Evolutionary conservation across 2,888 invertebrate genomes (phyloP).

Genomic region (Parochlus steinenii): DNA sequence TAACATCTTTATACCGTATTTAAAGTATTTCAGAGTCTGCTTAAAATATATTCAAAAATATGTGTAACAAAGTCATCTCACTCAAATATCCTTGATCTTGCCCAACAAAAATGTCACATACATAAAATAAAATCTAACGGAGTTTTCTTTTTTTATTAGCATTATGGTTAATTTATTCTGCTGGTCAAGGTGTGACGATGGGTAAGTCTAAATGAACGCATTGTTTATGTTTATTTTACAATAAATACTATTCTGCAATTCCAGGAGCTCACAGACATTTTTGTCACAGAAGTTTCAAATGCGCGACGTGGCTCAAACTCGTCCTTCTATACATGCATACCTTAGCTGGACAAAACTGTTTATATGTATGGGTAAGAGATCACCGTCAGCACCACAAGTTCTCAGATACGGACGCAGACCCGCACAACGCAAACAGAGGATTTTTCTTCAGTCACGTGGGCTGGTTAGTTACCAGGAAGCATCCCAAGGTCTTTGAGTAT

Average conservation of each 20-base stretch:
- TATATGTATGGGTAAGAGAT: constrained; percentile 63
- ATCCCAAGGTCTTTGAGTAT: constrained; percentile 61
- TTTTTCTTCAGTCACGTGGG: constrained; percentile 82
- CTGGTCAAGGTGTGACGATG: constrained; percentile 50
- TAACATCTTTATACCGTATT: too few species aligned
- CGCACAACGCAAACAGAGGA: constrained; percentile 62
- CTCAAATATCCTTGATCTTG: too few species aligned
- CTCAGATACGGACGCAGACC: constrained; percentile 55
- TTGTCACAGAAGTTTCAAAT: constrained; percentile 65
- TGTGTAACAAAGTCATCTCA: too few species aligned
- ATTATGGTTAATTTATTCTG: constrained; percentile 19
- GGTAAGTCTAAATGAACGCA: too few species aligned
- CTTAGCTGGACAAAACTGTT: constrained; percentile 58
- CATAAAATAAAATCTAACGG: background rate
- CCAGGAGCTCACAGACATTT: constrained; percentile 68
- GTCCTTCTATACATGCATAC: constrained; percentile 49
- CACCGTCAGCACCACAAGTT: constrained; percentile 71
- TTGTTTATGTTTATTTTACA: too few species aligned
- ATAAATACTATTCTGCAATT: too few species aligned
- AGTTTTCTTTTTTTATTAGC: constrained; percentile 19
- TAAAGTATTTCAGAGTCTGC: too few species aligned
- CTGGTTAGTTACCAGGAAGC: constrained; percentile 66
- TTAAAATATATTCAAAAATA: too few species aligned
- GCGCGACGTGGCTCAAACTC: constrained; percentile 40
- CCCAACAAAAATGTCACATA: too few species aligned